These are phyloP conservation scores for Petrocephalus sullivani DNA, from an alignment of 2,797 vertebrate genomes.

Conservation along the genomic window DNA sequence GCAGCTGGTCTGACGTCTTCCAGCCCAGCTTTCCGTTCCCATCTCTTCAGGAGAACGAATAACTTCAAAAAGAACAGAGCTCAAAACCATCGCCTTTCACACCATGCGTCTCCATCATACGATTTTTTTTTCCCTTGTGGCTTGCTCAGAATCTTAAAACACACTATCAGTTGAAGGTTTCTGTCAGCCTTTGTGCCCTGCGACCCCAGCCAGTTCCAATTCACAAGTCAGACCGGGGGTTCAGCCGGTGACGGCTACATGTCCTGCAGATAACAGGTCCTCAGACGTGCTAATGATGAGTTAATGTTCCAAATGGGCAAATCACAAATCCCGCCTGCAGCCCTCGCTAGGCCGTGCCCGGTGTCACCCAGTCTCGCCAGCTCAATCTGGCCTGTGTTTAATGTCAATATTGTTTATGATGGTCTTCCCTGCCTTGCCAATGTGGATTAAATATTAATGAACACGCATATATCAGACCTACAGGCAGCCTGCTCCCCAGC, in stretches of 20 bases:
- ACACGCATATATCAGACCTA: slow-evolving; percentile 69
- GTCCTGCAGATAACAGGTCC: not conserved
- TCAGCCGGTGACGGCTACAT: not conserved
- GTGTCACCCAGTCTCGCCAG: not conserved
- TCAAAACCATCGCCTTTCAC: not conserved
- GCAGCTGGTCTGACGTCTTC: not conserved
- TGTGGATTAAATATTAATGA: slow-evolving; percentile 66
- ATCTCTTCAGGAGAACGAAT: not conserved
- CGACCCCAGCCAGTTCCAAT: not conserved
- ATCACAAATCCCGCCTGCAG: not conserved
- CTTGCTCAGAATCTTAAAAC: not conserved
- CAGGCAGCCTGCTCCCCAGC: slow-evolving; percentile 49
- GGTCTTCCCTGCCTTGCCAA: slow-evolving; percentile 40
- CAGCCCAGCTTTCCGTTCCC: not conserved
- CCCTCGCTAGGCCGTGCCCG: not conserved
- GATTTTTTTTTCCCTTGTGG: not conserved
- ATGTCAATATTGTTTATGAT: not conserved
- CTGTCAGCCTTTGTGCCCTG: not conserved
- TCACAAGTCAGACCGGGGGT: not conserved
- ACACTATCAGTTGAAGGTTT: too few species aligned
- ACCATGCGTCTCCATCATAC: not conserved
- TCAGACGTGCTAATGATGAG: slow-evolving; percentile 7
- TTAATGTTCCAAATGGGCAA: not conserved
- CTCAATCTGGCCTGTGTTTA: not conserved
- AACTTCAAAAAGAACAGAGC: not conserved